Evolutionary conservation across 2,797 vertebrate genomes (phyloP).

Genomic region (Sparus aurata): DNA sequence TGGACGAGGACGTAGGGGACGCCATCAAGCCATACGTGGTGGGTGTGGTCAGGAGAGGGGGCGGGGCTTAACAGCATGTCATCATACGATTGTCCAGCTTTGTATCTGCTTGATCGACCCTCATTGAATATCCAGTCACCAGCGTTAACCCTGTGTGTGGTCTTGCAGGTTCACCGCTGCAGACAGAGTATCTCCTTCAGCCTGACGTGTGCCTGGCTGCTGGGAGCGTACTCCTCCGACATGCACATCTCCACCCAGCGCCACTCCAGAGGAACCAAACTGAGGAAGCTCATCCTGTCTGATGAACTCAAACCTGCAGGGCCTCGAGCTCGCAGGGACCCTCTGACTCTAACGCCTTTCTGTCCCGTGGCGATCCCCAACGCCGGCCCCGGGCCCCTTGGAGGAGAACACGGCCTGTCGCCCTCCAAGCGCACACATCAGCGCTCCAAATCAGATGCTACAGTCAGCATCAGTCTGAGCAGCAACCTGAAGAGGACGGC

Average conservation of each 20-base stretch:
- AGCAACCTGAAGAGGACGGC: slow-evolving; percentile 96
- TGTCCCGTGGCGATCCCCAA: slow-evolving; percentile 73
- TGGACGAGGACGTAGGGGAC: slow-evolving; percentile 97
- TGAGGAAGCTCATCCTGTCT: slow-evolving; percentile 94
- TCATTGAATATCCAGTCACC: too few species aligned
- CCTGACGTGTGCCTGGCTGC: slow-evolving; percentile 93
- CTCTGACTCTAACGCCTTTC: slow-evolving; percentile 81
- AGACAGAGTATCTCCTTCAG: slow-evolving; percentile 96
- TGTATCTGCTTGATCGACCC: not conserved
- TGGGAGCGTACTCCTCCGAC: slow-evolving; percentile 96
- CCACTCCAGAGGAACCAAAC: slow-evolving; percentile 95
- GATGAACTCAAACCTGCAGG: slow-evolving; percentile 94
- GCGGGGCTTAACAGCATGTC: not conserved
- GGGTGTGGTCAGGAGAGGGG: slow-evolving; percentile 35
- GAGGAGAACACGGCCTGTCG: slow-evolving; percentile 87
- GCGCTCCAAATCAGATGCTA: slow-evolving; percentile 97
- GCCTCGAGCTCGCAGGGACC: slow-evolving; percentile 84
- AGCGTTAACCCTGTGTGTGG: not conserved
- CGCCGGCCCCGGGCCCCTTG: slow-evolving; percentile 53
- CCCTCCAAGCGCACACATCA: slow-evolving; percentile 97
- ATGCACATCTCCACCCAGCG: slow-evolving; percentile 99
- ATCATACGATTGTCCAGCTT: not conserved
- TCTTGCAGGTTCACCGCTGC: slow-evolving; percentile 90
- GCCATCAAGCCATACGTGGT: slow-evolving; percentile 98
- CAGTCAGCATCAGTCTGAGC: slow-evolving; percentile 93